Percentiles rank a stretch among this genome's conserved stretches.
Evolutionary conservation across 2,888 invertebrate species (phyloP).

Genomic region (Diabrotica balteata): DNA sequence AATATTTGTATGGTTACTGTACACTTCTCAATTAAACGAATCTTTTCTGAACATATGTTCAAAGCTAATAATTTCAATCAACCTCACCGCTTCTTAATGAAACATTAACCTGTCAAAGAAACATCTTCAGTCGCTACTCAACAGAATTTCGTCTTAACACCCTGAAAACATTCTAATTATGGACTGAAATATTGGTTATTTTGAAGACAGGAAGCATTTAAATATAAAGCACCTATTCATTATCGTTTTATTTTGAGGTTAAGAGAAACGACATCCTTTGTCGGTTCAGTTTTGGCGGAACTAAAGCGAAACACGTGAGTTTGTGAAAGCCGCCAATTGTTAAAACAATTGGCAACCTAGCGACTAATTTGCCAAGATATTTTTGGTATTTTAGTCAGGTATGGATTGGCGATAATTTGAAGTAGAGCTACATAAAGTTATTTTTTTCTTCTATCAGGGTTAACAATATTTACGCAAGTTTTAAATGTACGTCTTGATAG

Average conservation of each 20-base stretch:
- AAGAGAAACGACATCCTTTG: constrained; percentile 53
- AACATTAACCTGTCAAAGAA: constrained; percentile 21
- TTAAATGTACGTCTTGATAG: too few species aligned
- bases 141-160: constrained; percentile 45
- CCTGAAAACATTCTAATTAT: constrained; percentile 49
- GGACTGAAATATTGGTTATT: constrained; percentile 54
- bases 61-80: constrained; percentile 17
- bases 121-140: constrained; percentile 13
- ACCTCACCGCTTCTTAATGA: constrained; percentile 9
- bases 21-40: neutral
- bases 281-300: constrained; percentile 54
- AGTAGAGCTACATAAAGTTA: neutral
- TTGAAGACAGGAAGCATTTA: constrained; percentile 57
- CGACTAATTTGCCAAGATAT: constrained; percentile 53
- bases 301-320: constrained; percentile 58
- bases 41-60: constrained; percentile 7
- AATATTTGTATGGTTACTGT: too few species aligned
- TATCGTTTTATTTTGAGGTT: constrained; percentile 52
- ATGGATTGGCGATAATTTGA: neutral
- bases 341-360: constrained; percentile 53
- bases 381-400: constrained; percentile 46
- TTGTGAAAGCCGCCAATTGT: constrained; percentile 53
- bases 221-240: constrained; percentile 57
- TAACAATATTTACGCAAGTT: too few species aligned
- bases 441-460: neutral